These are phyloP conservation scores for Alces alces DNA, from an alignment of 2,113 vertebrate species.

Conservation along the genomic window DNA sequence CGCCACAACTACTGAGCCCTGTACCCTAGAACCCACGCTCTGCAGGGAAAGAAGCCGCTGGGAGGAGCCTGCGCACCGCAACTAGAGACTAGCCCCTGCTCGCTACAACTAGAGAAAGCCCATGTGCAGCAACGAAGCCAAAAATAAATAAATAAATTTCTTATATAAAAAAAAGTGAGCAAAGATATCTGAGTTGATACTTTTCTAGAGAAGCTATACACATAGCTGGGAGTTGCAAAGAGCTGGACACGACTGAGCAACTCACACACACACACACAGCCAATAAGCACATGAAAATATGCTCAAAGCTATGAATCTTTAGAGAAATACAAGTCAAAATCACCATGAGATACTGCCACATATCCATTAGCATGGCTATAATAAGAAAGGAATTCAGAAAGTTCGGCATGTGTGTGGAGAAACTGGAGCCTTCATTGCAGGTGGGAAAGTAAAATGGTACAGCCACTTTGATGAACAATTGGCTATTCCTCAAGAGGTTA, in stretches of 20 bases:
- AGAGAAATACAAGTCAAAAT: background rate
- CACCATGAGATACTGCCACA: background rate
- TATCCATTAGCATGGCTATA: background rate
- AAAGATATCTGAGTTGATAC: background rate
- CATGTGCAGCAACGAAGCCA: background rate
- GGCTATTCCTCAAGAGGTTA: background rate
- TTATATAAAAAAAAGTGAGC: background rate
- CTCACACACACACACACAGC: background rate
- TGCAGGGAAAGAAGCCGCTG: background rate
- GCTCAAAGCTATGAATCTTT: background rate
- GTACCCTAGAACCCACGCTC: background rate
- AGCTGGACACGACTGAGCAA: background rate
- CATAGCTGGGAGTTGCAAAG: background rate
- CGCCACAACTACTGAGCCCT: background rate
- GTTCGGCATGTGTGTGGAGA: background rate
- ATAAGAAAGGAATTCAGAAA: background rate
- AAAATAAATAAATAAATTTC: background rate
- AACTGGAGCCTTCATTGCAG: background rate
- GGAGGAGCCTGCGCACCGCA: background rate
- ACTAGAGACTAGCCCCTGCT: background rate
- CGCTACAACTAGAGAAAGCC: background rate
- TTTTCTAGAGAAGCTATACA: background rate
- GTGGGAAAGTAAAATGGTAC: background rate
- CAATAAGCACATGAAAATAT: background rate
- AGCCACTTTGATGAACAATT: background rate